Base-by-base conservation (phyloP, 1,140 invertebrate genomes). In the Melitaea cinxia region DNA sequence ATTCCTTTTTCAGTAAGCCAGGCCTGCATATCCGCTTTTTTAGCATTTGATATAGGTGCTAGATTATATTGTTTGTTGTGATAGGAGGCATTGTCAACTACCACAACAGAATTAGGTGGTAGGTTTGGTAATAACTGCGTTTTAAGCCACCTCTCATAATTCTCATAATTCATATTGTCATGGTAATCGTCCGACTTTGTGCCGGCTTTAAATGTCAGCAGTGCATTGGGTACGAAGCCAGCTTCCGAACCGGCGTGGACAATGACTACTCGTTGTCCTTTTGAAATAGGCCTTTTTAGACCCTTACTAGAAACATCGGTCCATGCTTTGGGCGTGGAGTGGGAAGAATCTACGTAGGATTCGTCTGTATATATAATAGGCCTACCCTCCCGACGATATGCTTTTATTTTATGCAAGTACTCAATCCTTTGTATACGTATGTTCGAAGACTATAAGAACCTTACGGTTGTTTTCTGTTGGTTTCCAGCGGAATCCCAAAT, bases 101-200 rank as follows among this genome's bases (percentile, higher is more conserved):
- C 53, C 4, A 70, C n/a, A 1, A 70, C 64, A 2, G 53, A 39
- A 23, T 61, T 62, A 2, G 17, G 50, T 5, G 65, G 59, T 35
- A 73, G 23, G 63, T 73, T 73, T 0, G 71, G 71, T 19, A 71
- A 28, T 4, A 76, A n/a, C 50, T 72, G 56, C 19, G 56, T 47
- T 12, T 21, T 24, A 0, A 72, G 10, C 71, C 71, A 74, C 33
- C 72, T 70, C 6, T 12, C 57, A 33, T 68, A 72, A 63, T 70
- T 70, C 7, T 70, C 47, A 0, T n/a, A 19, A 65, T 71, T 73
- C 68, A 75, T 77, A 33, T 71, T 37, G 15, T 69, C 47, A 42
- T 71, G 69, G 39, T 70, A 74, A 21, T 74, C 70, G 0, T 55
- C 67, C 1, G 37, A 53, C 67, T 68, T 74, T 9, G 65, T 47